These are phyloP conservation scores for Gambusia affinis DNA, from an alignment of 2,113 vertebrate species.

Conservation along the genomic window DNA sequence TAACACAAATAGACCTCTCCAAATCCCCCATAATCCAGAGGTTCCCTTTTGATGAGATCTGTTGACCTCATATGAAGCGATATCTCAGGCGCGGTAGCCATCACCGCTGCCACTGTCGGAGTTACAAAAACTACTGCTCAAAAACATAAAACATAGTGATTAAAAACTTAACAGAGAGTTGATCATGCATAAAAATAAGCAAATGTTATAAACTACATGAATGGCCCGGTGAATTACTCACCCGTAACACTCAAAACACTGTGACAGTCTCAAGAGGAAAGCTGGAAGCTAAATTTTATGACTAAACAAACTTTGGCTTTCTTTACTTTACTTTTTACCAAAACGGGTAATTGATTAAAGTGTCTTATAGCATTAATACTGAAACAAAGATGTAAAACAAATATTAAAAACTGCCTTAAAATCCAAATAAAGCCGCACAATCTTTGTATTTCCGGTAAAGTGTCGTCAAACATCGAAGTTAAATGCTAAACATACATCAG, in stretches of 20 bases:
- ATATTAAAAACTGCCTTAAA: background rate
- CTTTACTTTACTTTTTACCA: background rate
- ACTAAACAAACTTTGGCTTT: background rate
- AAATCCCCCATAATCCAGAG: conserved; percentile 89
- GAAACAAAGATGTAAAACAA: fast-evolving
- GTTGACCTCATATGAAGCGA: conserved; percentile 84
- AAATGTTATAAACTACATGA: background rate
- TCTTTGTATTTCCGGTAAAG: conserved; percentile 48
- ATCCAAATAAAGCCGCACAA: background rate
- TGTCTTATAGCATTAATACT: fast-evolving
- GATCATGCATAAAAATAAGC: background rate
- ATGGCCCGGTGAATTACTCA: background rate
- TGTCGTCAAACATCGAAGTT: conserved; percentile 18
- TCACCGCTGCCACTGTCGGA: conserved; percentile 34
- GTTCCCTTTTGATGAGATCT: conserved; percentile 81
- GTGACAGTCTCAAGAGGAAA: background rate
- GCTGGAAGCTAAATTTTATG: conserved; percentile 17
- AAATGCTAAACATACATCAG: conserved; percentile 32
- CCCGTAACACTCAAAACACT: conserved; percentile 6
- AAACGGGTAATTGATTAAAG: background rate
- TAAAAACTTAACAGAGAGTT: fast-evolving
- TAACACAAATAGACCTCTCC: conserved; percentile 90
- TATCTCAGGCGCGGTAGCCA: conserved; percentile 76
- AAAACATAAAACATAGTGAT: background rate
- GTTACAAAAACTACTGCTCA: background rate